Percentiles rank a stretch among this genome's conserved stretches.
These are phyloP conservation scores for Sebastes wilsoni DNA, from an alignment of 2,797 vertebrate genomes.

Conservation along the genomic window DNA sequence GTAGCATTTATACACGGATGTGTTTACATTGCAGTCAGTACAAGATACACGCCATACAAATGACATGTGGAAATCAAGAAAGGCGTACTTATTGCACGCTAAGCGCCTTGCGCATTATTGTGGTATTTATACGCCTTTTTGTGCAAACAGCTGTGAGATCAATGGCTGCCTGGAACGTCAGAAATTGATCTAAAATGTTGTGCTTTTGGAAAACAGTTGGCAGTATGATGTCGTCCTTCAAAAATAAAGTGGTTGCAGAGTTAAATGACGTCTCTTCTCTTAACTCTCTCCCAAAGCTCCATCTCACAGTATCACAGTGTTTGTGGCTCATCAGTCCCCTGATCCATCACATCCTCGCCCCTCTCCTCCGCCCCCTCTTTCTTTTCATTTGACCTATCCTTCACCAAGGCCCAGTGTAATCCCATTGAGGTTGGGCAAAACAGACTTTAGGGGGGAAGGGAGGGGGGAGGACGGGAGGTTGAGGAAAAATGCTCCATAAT, in stretches of 20 bases:
- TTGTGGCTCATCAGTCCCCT: slow-evolving; percentile 35
- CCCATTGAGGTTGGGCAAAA: slow-evolving; percentile 67
- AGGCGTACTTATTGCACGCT: too few species aligned
- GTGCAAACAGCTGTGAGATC: not conserved
- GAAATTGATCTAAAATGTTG: not conserved
- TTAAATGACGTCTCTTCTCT: not conserved
- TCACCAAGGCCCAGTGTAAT: slow-evolving; percentile 68
- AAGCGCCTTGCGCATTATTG: too few species aligned
- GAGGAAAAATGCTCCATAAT: slow-evolving; percentile 25
- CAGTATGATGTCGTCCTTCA: not conserved
- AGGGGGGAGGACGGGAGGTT: slow-evolving; percentile 5
- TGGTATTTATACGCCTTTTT: too few species aligned
- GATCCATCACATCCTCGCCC: slow-evolving; percentile 47
- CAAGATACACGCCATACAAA: too few species aligned
- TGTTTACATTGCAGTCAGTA: too few species aligned
- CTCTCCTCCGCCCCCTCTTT: not conserved
- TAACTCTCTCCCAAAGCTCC: not conserved
- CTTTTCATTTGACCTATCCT: slow-evolving; percentile 65
- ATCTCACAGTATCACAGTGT: slow-evolving; percentile 14
- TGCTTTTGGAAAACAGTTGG: not conserved
- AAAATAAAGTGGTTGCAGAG: not conserved
- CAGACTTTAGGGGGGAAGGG: slow-evolving; percentile 41
- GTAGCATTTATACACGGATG: too few species aligned
- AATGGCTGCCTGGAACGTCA: not conserved
- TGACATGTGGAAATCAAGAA: too few species aligned